Evolutionary conservation across 92 coral and sea anemone species (phyloP).

Genomic region (Epizoanthus illoricatus): DNA sequence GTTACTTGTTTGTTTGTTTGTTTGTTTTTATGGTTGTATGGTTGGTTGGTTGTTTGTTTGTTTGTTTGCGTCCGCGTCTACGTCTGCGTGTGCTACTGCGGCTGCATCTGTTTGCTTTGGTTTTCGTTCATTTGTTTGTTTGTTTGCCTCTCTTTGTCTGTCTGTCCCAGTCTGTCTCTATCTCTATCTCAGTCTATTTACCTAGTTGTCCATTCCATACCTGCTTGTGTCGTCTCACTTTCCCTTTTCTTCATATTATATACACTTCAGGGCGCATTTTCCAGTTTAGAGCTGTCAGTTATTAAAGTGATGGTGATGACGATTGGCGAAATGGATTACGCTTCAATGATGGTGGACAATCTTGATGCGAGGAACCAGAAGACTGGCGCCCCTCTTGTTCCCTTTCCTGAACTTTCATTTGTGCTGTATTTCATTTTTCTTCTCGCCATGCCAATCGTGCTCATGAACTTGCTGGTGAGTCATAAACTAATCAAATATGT

Average conservation of each 20-base stretch:
- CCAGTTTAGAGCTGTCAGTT: slow-evolving; percentile 38
- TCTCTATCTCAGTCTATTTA: background rate
- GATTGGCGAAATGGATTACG: slow-evolving; percentile 74
- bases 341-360: slow-evolving; percentile 60
- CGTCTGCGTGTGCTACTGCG: too few relatives aligned
- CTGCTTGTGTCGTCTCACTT: background rate
- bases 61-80: too few relatives aligned
- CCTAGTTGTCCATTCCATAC: background rate
- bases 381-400: slow-evolving; percentile 59
- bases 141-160: background rate
- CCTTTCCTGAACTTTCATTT: slow-evolving; percentile 59
- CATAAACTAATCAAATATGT: background rate
- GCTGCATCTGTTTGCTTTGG: too few relatives aligned
- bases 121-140: background rate
- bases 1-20: too few relatives aligned
- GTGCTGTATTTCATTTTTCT: slow-evolving; percentile 56
- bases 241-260: background rate
- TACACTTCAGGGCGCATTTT: slow-evolving; percentile 60
- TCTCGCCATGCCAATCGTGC: slow-evolving; percentile 72
- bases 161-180: background rate
- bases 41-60: too few relatives aligned
- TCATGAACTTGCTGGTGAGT: slow-evolving; percentile 78
- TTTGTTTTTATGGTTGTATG: too few relatives aligned
- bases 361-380: slow-evolving; percentile 8
- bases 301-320: slow-evolving; percentile 68